phyloP scores from a whole-genome alignment of 2,888 invertebrate genomes.

The Gastracanthus pulcherrimus region DNA sequence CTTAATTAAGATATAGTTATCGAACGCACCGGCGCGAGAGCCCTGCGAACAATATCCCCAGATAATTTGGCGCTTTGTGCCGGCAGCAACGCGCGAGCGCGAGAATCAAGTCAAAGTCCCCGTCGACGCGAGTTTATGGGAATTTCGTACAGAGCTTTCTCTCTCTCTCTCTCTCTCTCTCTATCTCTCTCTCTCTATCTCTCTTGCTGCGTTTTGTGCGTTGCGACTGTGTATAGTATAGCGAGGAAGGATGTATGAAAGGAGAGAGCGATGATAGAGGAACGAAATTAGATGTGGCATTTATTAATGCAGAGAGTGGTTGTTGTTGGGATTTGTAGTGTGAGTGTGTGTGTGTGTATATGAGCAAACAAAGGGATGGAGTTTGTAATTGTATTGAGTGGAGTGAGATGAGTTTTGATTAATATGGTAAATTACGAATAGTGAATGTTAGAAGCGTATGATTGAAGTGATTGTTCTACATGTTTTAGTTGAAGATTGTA shows the following conservation, averaged over 20 bases:
- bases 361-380: neutral
- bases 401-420: neutral
- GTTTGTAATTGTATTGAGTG: neutral
- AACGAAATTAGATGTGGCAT: constrained; percentile 10
- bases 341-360: neutral
- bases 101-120: constrained; percentile 36
- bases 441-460: neutral
- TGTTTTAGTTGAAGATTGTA: neutral
- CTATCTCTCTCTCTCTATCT: no score
- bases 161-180: no score
- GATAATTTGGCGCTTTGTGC: constrained; percentile 48
- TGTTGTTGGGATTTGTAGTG: neutral
- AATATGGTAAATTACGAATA: neutral
- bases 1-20: constrained; percentile 73
- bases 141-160: constrained; percentile 8
- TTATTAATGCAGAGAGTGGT: constrained; percentile 9
- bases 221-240: neutral
- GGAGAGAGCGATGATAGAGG: no score
- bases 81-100: neutral
- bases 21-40: constrained; percentile 57
- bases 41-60: constrained; percentile 58
- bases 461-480: neutral
- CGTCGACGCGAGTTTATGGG: constrained; percentile 28
- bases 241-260: no score
- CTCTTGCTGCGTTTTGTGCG: neutral